These are phyloP conservation scores for Pseudotriccus pelzelni DNA, from an alignment of 2,797 vertebrate genomes.

Conservation along the genomic window DNA sequence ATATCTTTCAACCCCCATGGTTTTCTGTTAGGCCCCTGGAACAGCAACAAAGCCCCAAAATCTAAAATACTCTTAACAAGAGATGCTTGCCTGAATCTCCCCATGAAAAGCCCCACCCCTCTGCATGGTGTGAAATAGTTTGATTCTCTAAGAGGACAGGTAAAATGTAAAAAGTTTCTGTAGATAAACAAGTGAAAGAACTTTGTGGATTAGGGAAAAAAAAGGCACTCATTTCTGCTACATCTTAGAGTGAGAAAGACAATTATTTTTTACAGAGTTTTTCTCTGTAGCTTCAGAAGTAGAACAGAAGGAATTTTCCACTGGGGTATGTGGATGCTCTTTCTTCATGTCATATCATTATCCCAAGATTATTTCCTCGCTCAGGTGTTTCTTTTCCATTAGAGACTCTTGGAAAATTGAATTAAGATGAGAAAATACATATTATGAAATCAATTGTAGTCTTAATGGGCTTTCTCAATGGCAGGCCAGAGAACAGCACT, in stretches of 20 bases:
- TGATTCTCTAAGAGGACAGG: background rate
- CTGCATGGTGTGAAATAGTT: background rate
- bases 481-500: background rate
- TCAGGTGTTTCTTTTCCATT: background rate
- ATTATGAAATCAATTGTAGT: background rate
- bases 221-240: background rate
- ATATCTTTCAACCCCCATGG: fast-evolving
- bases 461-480: background rate
- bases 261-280: background rate
- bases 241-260: background rate
- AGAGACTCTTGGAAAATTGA: background rate
- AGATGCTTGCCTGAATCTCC: background rate
- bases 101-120: fast-evolving
- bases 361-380: background rate
- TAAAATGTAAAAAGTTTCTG: background rate
- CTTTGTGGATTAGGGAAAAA: background rate
- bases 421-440: background rate
- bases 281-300: background rate
- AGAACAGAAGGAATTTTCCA: background rate
- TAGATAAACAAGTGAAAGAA: background rate
- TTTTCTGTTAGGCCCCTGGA: background rate
- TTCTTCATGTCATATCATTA: background rate
- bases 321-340: background rate
- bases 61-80: background rate
- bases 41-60: background rate